Evolutionary conservation across 2,113 vertebrate genomes (phyloP).

Genomic region (Chloroceryle aenea): DNA sequence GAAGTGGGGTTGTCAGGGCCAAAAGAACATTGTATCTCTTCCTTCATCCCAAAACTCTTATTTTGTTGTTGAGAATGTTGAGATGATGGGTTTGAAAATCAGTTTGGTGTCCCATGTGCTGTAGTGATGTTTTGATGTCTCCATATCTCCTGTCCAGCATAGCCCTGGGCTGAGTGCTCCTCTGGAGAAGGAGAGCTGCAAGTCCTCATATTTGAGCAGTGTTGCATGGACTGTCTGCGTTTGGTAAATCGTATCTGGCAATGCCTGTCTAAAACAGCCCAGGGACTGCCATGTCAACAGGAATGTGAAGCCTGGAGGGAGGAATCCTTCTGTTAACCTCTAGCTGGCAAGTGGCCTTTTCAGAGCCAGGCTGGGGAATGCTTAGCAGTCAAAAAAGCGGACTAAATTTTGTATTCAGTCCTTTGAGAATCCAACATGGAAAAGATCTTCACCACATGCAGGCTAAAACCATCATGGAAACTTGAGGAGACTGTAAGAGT

Average conservation of each 20-base stretch:
- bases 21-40: not conserved
- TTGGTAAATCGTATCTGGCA: not conserved
- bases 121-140: not conserved
- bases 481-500: not conserved
- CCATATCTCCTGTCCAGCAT: not conserved
- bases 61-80: rapidly evolving
- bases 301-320: not conserved
- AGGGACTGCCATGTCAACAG: not conserved
- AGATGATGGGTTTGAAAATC: not conserved
- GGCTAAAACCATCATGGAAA: not conserved
- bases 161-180: not conserved
- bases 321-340: not conserved
- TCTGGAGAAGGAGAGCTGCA: not conserved
- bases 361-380: not conserved
- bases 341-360: not conserved
- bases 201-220: not conserved
- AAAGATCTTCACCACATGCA: not conserved
- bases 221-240: not conserved
- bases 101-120: not conserved
- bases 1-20: not conserved
- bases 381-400: not conserved
- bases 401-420: not conserved
- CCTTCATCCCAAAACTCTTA: not conserved
- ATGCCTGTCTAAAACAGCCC: not conserved
- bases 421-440: not conserved